Evolutionary conservation across 92 coral and sea anemone genomes (phyloP).

Genomic region (Muricea muricata): DNA sequence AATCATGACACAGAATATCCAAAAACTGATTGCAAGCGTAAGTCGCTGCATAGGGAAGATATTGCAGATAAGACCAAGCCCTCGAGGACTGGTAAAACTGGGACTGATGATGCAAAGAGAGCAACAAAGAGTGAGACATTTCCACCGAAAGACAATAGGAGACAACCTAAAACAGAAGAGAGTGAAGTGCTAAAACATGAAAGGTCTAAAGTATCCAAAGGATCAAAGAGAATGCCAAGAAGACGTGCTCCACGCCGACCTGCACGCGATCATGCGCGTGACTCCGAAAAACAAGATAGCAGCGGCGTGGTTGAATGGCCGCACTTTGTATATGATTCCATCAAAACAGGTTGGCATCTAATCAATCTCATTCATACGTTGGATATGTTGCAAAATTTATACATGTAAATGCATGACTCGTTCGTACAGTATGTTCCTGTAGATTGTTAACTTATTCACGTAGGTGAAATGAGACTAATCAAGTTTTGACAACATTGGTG

Average conservation of each 20-base stretch:
- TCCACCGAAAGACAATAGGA: not conserved
- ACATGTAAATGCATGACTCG: not conserved
- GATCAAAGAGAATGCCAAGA: constrained; percentile 6
- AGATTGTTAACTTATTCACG: too few relatives aligned
- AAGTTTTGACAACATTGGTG: too few relatives aligned
- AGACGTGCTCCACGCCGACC: not conserved
- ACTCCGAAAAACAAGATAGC: not conserved
- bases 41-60: not conserved
- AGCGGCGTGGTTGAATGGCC: constrained; percentile 3
- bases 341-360: not conserved
- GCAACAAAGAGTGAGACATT: not conserved
- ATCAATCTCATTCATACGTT: not conserved
- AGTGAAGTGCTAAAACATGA: not conserved
- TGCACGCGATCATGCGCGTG: not conserved
- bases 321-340: not conserved
- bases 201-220: not conserved
- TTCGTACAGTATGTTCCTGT: too few relatives aligned
- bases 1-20: too few relatives aligned
- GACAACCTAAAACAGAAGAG: not conserved
- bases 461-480: too few relatives aligned
- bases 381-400: not conserved
- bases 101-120: not conserved
- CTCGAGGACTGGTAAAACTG: not conserved
- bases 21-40: not conserved
- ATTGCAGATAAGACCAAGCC: not conserved